phyloP scores from a whole-genome alignment of 2,888 invertebrate genomes.

The Mongoloraphidia duomilia region DNA sequence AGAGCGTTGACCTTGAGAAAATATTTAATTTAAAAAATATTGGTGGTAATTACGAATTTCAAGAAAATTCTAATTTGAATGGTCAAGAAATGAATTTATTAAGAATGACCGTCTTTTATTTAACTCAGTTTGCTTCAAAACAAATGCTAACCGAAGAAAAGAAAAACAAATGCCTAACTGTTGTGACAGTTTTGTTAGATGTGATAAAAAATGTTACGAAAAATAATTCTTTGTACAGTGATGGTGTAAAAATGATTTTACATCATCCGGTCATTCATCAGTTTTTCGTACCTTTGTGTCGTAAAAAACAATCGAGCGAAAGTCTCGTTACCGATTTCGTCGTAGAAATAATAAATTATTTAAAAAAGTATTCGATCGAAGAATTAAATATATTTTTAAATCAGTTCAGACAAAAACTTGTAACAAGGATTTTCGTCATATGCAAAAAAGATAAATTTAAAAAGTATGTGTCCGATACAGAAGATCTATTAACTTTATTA shows the following conservation, averaged over 20 bases:
- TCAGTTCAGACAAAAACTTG: conserved; percentile 40
- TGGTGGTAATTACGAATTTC: no score
- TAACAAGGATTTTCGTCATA: conserved; percentile 30
- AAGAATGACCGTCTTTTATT: conserved; percentile 23
- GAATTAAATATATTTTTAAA: conserved; percentile 20
- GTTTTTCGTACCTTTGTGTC: conserved; percentile 25
- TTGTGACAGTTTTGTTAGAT: conserved; percentile 19
- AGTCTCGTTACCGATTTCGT: conserved; percentile 24
- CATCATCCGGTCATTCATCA: conserved; percentile 28
- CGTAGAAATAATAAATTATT: conserved; percentile 14
- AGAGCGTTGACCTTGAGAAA: conserved; percentile 12
- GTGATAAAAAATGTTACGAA: conserved; percentile 14
- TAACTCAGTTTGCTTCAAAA: conserved; percentile 20
- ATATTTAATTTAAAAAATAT: conserved; percentile 4
- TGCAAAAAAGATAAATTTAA: conserved; percentile 31
- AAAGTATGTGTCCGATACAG: conserved; percentile 27
- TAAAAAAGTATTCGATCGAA: no score
- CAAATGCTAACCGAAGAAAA: conserved; percentile 15
- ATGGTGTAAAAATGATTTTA: conserved; percentile 25
- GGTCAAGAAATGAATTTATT: conserved; percentile 9
- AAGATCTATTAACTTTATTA: conserved; percentile 31
- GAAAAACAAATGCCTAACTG: conserved; percentile 16
- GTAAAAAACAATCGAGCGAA: conserved; percentile 17
- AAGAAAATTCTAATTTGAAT: not conserved
- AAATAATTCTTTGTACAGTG: conserved; percentile 14